phyloP scores from a whole-genome alignment of 2,797 vertebrate genomes.

The Hippoglossus hippoglossus region DNA sequence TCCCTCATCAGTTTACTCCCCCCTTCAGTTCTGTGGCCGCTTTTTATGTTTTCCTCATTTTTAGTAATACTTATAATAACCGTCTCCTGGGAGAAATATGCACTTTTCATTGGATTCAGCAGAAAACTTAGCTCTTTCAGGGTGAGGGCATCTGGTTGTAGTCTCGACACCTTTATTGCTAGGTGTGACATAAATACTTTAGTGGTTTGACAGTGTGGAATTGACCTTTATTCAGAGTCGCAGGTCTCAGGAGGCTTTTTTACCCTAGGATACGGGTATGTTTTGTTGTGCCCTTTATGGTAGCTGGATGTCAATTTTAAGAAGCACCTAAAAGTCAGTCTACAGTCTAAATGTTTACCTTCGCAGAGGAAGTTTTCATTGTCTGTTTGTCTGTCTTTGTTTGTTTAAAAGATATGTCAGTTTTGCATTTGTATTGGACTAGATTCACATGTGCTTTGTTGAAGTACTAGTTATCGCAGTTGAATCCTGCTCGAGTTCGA shows the following conservation, averaged over 20 bases:
- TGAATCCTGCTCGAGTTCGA: not conserved
- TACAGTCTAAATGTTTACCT: not conserved
- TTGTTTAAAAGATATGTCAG: too few species aligned
- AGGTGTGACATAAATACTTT: conserved; percentile 28
- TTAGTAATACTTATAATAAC: not conserved
- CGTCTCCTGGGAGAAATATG: not conserved
- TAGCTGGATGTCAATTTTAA: not conserved
- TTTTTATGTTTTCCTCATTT: not conserved
- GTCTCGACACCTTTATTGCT: conserved; percentile 45
- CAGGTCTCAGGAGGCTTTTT: not conserved
- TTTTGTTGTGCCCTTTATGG: not conserved
- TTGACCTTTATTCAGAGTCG: conserved; percentile 18
- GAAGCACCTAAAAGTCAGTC: not conserved
- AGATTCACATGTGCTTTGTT: too few species aligned
- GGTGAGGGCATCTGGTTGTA: not conserved
- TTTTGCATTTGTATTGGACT: too few species aligned
- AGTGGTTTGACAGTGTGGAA: conserved; percentile 8
- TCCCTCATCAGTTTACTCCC: conserved; percentile 4
- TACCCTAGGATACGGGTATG: not conserved
- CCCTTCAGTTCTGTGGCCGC: conserved; percentile 39
- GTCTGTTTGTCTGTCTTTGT: too few species aligned
- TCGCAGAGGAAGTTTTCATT: not conserved
- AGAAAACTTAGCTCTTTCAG: not conserved
- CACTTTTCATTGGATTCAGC: not conserved
- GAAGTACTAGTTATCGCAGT: too few species aligned